phyloP scores from a whole-genome alignment of 2,888 invertebrate species.

The Zygaena filipendulae region DNA sequence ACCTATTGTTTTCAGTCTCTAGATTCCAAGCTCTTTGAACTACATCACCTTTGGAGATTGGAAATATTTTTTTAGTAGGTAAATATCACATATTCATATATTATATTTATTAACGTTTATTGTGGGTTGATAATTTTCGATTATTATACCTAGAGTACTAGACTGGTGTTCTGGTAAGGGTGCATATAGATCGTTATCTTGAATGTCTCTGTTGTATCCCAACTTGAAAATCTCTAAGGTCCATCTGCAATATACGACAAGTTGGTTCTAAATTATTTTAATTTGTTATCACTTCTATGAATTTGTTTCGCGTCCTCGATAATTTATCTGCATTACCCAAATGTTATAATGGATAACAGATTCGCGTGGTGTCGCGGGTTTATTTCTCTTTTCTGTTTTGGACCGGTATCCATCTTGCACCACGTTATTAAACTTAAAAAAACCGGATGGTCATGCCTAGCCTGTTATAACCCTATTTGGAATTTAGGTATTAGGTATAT shows the following conservation, averaged over 20 bases:
- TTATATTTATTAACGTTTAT: not conserved
- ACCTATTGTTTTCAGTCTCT: constrained; percentile 48
- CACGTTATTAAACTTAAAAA: not conserved
- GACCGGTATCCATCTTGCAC: constrained; percentile 47
- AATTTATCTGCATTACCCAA: no score
- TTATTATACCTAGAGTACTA: constrained; percentile 41
- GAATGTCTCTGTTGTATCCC: constrained; percentile 74
- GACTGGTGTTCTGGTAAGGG: constrained; percentile 77
- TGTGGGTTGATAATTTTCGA: not conserved
- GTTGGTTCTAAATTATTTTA: no score
- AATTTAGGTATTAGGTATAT: no score
- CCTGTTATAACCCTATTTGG: no score
- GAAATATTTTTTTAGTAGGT: not conserved
- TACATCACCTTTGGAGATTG: constrained; percentile 59
- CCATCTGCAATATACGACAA: constrained; percentile 77
- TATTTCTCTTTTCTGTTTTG: constrained; percentile 38
- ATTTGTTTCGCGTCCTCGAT: no score
- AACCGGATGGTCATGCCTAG: not conserved
- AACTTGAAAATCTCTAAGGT: constrained; percentile 74
- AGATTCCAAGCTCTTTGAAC: constrained; percentile 71
- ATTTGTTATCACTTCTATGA: no score
- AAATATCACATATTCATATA: not conserved
- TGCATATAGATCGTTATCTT: constrained; percentile 73
- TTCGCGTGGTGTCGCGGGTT: constrained; percentile 66
- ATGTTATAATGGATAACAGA: constrained; percentile 60